Base-by-base conservation (phyloP, 2,797 vertebrate genomes). In the Sebastes minor region DNA sequence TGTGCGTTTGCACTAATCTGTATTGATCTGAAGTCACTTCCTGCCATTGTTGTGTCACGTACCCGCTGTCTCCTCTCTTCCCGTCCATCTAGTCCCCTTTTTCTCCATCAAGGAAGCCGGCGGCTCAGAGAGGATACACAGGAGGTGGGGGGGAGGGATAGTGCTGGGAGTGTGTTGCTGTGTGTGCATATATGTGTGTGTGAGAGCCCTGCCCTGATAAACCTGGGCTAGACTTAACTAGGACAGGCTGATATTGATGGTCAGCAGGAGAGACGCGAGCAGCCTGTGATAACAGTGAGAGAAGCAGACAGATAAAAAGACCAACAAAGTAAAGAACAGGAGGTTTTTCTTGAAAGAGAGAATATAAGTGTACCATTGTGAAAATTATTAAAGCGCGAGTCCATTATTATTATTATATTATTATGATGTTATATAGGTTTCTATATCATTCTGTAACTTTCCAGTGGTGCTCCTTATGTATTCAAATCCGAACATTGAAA, bases 31-130 rank as follows among this genome's bases (percentile, higher is more conserved):
- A 92, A 92, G 92, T 88, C 87, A 90, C 91, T 93, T 96, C 95
- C 95, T 94, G 92, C 88, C 88, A 96, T 96, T 96, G 95, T 96
- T 94, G 90, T 89, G 88, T 86, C 90, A 93, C 86, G 86, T 94
- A 93, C 93, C 84, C 69, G 77, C 94, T 94, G 94, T 96, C 95
- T 94, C 91, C 88, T 89, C 79, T 91, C 91, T 95, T 96, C 95
- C 94, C 76, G 88, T 93, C 86, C 91, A 91, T 93, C 92, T 63
- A 84, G 83, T 89, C 80, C 90, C 68, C 81, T 88, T 87, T 84
- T 77, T 76, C 77, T 86, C 80, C 25, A 23, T 74, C 77, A 87
- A 94, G 94, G 93, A 95, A 94, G 87, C 87, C 42, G 57, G 71
- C 56, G 61, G 76, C 59, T 76, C 32, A 28, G 74, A 89, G 87